phyloP scores from a whole-genome alignment of 1,140 invertebrate species.

The Matsumurasca onukii region DNA sequence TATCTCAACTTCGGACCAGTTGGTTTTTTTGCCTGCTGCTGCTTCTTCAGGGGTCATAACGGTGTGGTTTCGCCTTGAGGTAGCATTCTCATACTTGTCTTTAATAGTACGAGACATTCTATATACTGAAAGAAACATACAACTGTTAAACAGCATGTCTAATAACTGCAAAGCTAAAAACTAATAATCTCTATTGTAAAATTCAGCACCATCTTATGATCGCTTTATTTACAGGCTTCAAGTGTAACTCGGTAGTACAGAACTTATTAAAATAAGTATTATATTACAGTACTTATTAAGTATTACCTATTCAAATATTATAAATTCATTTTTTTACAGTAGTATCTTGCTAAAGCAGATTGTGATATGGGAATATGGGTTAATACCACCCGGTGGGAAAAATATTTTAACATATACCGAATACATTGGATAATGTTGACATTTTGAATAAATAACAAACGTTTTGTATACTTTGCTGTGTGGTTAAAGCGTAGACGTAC shows the following conservation, averaged over 20 bases:
- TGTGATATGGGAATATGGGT: too few species aligned
- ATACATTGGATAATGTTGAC: too few species aligned
- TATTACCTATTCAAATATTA: background rate
- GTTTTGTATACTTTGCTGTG: too few species aligned
- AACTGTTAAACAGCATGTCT: too few species aligned
- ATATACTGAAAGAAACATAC: slow-evolving; percentile 37
- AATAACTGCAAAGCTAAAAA: too few species aligned
- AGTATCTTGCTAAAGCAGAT: too few species aligned
- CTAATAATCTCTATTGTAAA: background rate
- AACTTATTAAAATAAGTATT: background rate
- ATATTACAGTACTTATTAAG: background rate
- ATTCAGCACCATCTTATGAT: background rate
- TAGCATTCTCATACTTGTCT: slow-evolving; percentile 71
- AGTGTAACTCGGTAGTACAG: background rate
- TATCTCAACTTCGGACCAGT: slow-evolving; percentile 80
- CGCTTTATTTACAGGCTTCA: background rate
- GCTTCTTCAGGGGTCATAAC: slow-evolving; percentile 92
- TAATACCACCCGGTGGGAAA: too few species aligned
- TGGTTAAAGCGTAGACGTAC: too few species aligned
- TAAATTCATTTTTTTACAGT: too few species aligned
- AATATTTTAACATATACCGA: too few species aligned
- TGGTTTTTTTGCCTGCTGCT: slow-evolving; percentile 86
- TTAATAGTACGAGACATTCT: slow-evolving; percentile 64
- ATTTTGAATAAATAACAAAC: too few species aligned
- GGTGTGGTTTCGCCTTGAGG: slow-evolving; percentile 75